Conservation (phyloP, 2,888 invertebrate genomes). For the Opisthograptis luteolata region DNA sequence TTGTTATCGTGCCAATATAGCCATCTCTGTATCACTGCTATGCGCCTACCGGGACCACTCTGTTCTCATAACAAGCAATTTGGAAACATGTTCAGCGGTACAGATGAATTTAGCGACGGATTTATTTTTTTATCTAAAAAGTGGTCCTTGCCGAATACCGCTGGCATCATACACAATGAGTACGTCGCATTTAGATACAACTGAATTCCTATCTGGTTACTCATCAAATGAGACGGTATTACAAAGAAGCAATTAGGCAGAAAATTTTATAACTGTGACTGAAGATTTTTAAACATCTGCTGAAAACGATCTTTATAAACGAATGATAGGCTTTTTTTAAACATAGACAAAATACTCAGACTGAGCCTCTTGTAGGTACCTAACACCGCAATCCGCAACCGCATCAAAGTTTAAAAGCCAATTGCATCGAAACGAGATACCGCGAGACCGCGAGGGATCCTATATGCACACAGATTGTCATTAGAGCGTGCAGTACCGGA, state of each 20-base stretch:
- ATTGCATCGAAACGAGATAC: not conserved
- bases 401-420: not conserved
- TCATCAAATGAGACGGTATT: constrained; percentile 6
- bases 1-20: constrained; percentile 52
- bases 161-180: not conserved
- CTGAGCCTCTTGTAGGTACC: too few species aligned
- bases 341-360: too few species aligned
- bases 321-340: too few species aligned
- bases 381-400: not conserved
- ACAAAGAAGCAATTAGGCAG: not conserved
- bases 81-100: constrained; percentile 6
- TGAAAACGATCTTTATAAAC: too few species aligned
- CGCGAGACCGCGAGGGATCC: not conserved
- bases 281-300: not conserved
- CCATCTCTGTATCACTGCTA: constrained; percentile 30
- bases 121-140: not conserved
- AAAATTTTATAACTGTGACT: too few species aligned
- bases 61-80: constrained; percentile 28
- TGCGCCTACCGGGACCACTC: constrained; percentile 30
- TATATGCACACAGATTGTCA: too few species aligned
- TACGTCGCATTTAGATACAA: not conserved
- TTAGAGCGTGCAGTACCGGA: too few species aligned
- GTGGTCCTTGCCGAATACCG: constrained; percentile 1
- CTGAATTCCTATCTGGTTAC: constrained; percentile 7
- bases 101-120: not conserved